Evolutionary conservation across 2,888 invertebrate species (phyloP).

Genomic region (Melikaiella ostensackeni): DNA sequence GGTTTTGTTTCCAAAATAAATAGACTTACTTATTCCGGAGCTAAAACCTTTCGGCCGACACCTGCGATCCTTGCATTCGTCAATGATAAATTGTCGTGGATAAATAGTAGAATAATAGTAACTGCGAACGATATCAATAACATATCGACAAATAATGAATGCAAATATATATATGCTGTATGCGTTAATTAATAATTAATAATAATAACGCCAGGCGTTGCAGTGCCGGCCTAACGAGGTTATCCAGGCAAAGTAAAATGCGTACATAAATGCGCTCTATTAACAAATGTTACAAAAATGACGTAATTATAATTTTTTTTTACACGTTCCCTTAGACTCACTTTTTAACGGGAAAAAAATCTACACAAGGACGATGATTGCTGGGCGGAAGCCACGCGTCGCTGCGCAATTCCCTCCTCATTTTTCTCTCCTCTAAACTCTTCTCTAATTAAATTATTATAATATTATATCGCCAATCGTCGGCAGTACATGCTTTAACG

Average conservation of each 20-base stretch:
- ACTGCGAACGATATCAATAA: constrained; percentile 25
- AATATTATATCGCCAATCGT: constrained; percentile 36
- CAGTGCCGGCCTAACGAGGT: constrained; percentile 48
- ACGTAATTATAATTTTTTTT: constrained; percentile 49
- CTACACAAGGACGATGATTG: constrained; percentile 39
- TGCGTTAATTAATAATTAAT: constrained; percentile 39
- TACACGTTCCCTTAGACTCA: constrained; percentile 42
- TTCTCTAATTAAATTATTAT: constrained; percentile 41
- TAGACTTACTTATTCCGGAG: constrained; percentile 63
- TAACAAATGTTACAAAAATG: constrained; percentile 67
- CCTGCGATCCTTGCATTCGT: constrained; percentile 71
- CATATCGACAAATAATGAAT: constrained; percentile 31
- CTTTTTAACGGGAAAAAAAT: constrained; percentile 30
- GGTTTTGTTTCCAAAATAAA: constrained; percentile 67
- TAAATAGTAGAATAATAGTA: constrained; percentile 25
- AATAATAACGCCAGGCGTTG: constrained; percentile 40
- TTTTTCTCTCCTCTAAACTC: constrained; percentile 27
- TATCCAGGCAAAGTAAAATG: constrained; percentile 66
- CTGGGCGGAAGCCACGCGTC: constrained; percentile 38
- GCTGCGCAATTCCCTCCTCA: constrained; percentile 32
- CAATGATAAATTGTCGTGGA: constrained; percentile 31
- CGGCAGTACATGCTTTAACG: constrained; percentile 32
- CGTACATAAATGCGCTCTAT: constrained; percentile 71
- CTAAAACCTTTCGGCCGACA: constrained; percentile 56
- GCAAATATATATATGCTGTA: constrained; percentile 35